These are phyloP conservation scores for Helicolenus hilgendorfi DNA, from an alignment of 2,797 vertebrate genomes.

Conservation along the genomic window DNA sequence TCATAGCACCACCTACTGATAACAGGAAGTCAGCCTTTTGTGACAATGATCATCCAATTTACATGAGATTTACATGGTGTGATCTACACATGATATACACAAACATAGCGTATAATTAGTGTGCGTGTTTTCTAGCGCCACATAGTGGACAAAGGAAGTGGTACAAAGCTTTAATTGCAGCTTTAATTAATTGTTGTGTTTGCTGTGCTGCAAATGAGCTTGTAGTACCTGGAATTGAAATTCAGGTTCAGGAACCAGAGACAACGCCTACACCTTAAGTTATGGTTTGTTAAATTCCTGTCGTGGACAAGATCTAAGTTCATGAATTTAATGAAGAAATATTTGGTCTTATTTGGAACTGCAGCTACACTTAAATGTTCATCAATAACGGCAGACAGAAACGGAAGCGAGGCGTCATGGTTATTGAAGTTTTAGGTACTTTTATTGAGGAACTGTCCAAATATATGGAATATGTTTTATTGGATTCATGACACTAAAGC, in stretches of 20 bases:
- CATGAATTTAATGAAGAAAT: not conserved
- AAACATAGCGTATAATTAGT: no score
- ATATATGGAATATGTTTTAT: not conserved
- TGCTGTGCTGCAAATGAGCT: not conserved
- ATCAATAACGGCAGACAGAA: not conserved
- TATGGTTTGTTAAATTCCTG: rapidly evolving
- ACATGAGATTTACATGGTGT: no score
- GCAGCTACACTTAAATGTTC: not conserved
- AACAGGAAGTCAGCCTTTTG: no score
- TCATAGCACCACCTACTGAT: no score
- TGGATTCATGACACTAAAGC: not conserved
- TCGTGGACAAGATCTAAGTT: not conserved
- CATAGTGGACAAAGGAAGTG: no score
- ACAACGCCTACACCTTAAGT: not conserved
- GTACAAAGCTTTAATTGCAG: no score
- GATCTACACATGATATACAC: no score
- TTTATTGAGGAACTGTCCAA: not conserved
- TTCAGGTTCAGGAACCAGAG: not conserved
- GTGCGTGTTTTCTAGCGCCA: no score
- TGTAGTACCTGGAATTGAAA: not conserved
- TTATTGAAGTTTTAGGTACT: not conserved
- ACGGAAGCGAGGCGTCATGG: not conserved
- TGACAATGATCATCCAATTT: no score
- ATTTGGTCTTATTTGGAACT: not conserved
- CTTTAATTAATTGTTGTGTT: not conserved